Evolutionary conservation across 2,888 invertebrate genomes (phyloP).

Genomic region (Erebia epiphron): DNA sequence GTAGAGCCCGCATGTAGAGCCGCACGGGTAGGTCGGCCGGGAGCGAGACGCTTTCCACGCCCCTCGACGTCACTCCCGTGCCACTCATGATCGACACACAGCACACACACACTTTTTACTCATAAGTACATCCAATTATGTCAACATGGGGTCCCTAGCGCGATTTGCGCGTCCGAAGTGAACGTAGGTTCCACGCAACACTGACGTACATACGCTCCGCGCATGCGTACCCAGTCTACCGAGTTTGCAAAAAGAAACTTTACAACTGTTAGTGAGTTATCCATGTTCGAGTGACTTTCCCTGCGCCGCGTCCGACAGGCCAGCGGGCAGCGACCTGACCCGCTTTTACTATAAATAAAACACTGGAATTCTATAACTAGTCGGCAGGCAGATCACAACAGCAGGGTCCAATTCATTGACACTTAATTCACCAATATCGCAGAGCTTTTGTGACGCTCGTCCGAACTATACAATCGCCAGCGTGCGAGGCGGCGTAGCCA

Average conservation of each 20-base stretch:
- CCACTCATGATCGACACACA: conserved; percentile 63
- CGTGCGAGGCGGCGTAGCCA: conserved; percentile 3
- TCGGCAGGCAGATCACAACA: not conserved
- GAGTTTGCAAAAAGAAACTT: conserved; percentile 74
- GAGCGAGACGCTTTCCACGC: conserved; percentile 57
- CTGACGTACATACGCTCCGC: conserved; percentile 68
- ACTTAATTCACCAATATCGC: conserved; percentile 5
- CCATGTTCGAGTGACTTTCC: conserved; percentile 72
- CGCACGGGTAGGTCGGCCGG: conserved; percentile 72
- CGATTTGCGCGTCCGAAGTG: conserved; percentile 79
- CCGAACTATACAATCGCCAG: conserved; percentile 9
- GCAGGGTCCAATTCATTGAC: conserved; percentile 11
- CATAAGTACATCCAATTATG: conserved; percentile 55
- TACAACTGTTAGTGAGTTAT: conserved; percentile 49
- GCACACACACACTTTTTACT: conserved; percentile 61
- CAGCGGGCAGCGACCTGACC: conserved; percentile 69
- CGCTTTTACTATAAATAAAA: conserved; percentile 65
- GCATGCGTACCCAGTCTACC: conserved; percentile 66
- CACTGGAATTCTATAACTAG: conserved; percentile 36
- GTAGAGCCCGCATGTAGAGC: conserved; percentile 83
- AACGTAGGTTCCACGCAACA: conserved; percentile 75
- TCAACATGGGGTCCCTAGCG: conserved; percentile 32
- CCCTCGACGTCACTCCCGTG: conserved; percentile 69
- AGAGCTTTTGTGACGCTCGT: conserved; percentile 16
- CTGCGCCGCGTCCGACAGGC: conserved; percentile 53